A percentile compares a stretch with the other conserved stretches of the same genome.
These are phyloP conservation scores for Lordiphosa andalusiaca DNA, from an alignment of 2,888 invertebrate genomes.

Conservation along the genomic window DNA sequence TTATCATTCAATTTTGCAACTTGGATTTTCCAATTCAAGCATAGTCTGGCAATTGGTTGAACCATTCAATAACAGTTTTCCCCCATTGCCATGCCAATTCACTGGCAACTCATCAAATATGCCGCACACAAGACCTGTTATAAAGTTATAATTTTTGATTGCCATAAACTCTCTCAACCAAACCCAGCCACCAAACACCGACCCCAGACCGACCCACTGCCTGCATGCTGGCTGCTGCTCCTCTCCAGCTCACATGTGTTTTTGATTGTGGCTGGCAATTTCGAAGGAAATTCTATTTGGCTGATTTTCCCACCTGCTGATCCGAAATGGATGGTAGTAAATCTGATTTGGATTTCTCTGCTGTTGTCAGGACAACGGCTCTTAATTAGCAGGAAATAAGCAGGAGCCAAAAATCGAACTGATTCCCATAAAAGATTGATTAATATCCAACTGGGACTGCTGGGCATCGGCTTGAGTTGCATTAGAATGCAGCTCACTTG, in stretches of 20 bases:
- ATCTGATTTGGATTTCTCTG: constrained; percentile 5
- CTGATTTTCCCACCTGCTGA: constrained; percentile 33
- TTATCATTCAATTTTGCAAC: no score
- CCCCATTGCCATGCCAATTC: no score
- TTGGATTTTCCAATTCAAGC: no score
- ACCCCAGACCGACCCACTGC: no score
- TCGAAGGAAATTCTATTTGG: constrained; percentile 38
- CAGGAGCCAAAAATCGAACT: constrained; percentile 15
- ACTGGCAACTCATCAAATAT: no score
- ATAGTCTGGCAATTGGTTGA: no score
- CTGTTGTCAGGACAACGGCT: constrained; percentile 43
- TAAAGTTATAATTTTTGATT: constrained; percentile 28
- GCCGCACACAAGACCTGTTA: constrained; percentile 1
- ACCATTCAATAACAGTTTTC: no score
- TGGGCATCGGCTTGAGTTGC: constrained; percentile 17
- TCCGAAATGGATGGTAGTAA: neutral
- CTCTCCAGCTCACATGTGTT: neutral
- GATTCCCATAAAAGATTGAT: constrained; percentile 2
- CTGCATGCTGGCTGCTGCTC: no score
- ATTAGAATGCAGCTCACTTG: constrained; percentile 57
- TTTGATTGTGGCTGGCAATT: constrained; percentile 14
- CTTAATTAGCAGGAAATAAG: constrained; percentile 52
- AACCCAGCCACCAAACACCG: neutral
- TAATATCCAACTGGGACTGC: constrained; percentile 16
- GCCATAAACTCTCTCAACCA: constrained; percentile 13